Percentiles rank a stretch among this genome's conserved stretches.
Evolutionary conservation across 2,113 vertebrate species (phyloP).

Genomic region (Lates calcarifer): DNA sequence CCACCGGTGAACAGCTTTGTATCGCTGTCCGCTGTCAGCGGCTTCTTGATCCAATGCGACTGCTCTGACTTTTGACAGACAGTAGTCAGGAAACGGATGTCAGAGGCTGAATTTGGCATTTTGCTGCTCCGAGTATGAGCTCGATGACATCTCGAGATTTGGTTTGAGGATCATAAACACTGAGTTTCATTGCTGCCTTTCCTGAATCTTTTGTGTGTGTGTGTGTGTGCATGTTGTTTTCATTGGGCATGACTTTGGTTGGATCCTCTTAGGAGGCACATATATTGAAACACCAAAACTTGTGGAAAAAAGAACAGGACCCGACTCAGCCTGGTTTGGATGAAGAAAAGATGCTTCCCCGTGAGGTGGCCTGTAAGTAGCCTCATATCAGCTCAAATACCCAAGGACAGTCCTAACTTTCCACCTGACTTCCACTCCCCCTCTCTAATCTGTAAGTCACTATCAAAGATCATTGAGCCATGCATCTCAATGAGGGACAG

Average conservation of each 20-base stretch:
- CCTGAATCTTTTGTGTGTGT: neutral
- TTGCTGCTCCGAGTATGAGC: conserved; percentile 27
- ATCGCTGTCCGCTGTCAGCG: conserved; percentile 31
- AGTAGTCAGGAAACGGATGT: conserved; percentile 35
- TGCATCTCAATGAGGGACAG: conserved; percentile 82
- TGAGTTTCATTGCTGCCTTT: neutral
- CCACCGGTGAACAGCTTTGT: conserved; percentile 32
- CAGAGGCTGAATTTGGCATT: conserved; percentile 44
- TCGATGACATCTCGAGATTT: neutral
- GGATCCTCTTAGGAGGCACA: neutral
- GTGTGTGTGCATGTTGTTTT: neutral
- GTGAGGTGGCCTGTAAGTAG: conserved; percentile 37
- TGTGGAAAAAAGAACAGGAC: neutral
- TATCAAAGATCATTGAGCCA: conserved; percentile 80
- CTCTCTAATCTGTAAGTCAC: conserved; percentile 70
- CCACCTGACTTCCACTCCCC: conserved; percentile 51
- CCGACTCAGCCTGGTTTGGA: neutral
- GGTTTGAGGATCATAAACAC: neutral
- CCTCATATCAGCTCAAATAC: conserved; percentile 38
- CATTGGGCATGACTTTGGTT: neutral
- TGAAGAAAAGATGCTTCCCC: neutral
- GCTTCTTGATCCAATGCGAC: conserved; percentile 52
- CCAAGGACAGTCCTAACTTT: conserved; percentile 69
- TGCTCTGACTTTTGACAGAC: conserved; percentile 56
- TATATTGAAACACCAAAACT: neutral